Percentiles rank a stretch among this genome's conserved stretches.
These are phyloP conservation scores for Leptodirus hochenwartii DNA, from an alignment of 2,888 invertebrate genomes.

Conservation along the genomic window DNA sequence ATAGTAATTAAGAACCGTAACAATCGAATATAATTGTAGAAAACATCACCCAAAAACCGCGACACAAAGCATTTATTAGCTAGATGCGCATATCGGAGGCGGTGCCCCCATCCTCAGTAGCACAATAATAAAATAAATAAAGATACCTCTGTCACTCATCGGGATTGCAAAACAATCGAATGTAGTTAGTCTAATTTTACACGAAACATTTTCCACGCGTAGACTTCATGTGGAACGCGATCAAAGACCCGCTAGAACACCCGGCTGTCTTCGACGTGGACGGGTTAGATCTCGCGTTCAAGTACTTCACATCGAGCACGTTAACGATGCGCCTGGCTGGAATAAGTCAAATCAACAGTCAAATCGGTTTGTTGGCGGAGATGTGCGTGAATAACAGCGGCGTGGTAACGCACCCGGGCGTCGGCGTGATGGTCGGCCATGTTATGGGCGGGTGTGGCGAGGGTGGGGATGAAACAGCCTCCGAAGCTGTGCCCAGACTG, in stretches of 20 bases:
- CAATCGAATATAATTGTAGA: too few species aligned
- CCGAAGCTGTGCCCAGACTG: conserved; percentile 22
- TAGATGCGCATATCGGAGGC: too few species aligned
- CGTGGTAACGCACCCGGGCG: not conserved
- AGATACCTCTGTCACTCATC: too few species aligned
- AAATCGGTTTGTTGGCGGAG: conserved; percentile 82
- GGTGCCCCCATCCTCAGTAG: too few species aligned
- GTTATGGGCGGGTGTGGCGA: not conserved
- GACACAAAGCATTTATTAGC: too few species aligned
- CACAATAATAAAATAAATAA: too few species aligned
- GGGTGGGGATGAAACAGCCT: not conserved
- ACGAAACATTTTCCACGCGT: too few species aligned
- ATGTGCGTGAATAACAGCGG: conserved; percentile 66
- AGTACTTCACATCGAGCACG: conserved; percentile 89
- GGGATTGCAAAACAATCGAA: too few species aligned
- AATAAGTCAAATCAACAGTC: conserved; percentile 86
- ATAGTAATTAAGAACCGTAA: too few species aligned
- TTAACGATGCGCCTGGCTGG: conserved; percentile 86
- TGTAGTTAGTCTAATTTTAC: too few species aligned
- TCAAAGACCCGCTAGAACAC: conserved; percentile 78
- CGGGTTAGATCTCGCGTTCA: conserved; percentile 83
- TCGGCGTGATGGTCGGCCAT: not conserved
- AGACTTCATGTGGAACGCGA: conserved; percentile 93
- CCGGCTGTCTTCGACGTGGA: conserved; percentile 77
- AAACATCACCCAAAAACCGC: too few species aligned